A percentile compares a stretch with the other conserved stretches of the same genome.
Evolutionary conservation across 2,888 invertebrate genomes (phyloP).

Genomic region (Aphrophora alni): DNA sequence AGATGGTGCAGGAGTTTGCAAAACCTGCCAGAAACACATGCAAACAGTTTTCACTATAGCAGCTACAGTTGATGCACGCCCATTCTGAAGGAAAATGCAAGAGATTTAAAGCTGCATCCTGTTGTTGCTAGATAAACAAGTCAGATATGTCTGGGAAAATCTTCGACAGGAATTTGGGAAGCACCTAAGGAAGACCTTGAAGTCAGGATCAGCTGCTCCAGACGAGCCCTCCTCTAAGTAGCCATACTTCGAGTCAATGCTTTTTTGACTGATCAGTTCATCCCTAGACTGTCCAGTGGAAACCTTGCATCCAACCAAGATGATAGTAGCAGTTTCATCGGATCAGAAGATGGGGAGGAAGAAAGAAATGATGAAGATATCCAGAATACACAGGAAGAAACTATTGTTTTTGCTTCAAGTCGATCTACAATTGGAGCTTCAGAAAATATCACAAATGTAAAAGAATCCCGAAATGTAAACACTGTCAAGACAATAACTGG

Average conservation of each 20-base stretch:
- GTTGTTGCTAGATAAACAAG: not conserved
- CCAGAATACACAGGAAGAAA: no score
- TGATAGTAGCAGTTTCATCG: not conserved
- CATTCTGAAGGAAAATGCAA: not conserved
- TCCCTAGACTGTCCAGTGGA: not conserved
- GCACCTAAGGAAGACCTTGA: not conserved
- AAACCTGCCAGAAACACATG: not conserved
- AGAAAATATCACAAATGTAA: not conserved
- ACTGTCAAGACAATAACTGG: no score
- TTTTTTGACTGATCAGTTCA: constrained; percentile 1
- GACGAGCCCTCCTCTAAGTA: not conserved
- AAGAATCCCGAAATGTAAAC: not conserved
- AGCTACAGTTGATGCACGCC: no score
- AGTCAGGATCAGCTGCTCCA: not conserved
- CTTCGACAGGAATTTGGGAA: constrained; percentile 7
- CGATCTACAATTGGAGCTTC: not conserved
- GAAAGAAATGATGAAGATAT: no score
- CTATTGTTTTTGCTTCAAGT: no score
- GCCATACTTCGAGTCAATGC: not conserved
- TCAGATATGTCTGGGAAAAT: not conserved
- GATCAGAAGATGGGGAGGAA: no score
- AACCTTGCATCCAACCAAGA: not conserved
- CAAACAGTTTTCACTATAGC: not conserved
- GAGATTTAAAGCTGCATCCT: no score
- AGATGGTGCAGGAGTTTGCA: not conserved